Evolutionary conservation across 2,888 invertebrate genomes (phyloP).

Genomic region (Synanthedon myopaeformis): DNA sequence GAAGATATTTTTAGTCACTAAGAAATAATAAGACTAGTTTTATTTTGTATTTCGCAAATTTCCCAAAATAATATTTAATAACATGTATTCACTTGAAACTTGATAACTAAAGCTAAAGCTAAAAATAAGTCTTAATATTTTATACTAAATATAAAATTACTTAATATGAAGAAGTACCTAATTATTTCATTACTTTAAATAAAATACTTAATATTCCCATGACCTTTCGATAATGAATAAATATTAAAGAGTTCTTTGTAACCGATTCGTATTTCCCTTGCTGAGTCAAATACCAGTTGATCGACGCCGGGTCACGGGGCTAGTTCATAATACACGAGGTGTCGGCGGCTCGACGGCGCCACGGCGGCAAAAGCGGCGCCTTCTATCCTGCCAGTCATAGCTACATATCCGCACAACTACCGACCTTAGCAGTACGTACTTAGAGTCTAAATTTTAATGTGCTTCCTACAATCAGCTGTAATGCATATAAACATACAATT

Average conservation of each 20-base stretch:
- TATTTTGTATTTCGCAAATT: no score
- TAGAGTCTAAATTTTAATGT: conserved; percentile 14
- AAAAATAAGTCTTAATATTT: no score
- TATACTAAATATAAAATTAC: no score
- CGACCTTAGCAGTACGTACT: conserved; percentile 9
- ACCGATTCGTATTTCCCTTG: conserved; percentile 45
- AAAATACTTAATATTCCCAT: not conserved
- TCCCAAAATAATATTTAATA: no score
- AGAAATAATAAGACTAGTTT: no score
- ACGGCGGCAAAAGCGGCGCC: conserved; percentile 62
- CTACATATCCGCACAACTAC: conserved; percentile 14
- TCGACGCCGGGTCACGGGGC: conserved; percentile 65
- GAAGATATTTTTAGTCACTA: no score
- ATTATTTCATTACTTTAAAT: not conserved
- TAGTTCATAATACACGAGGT: conserved; percentile 69
- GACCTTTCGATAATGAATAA: conserved; percentile 9
- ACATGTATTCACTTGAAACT: no score
- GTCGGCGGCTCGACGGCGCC: conserved; percentile 67
- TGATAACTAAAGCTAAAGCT: no score
- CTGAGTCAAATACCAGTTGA: conserved; percentile 62
- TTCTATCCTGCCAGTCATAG: conserved; percentile 54
- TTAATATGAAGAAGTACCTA: no score
- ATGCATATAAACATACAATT: conserved; percentile 18
- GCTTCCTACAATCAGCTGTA: conserved; percentile 26
- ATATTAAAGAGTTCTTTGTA: conserved; percentile 30